Conservation (phyloP, 2,797 vertebrate species). For the Mareca penelope region DNA sequence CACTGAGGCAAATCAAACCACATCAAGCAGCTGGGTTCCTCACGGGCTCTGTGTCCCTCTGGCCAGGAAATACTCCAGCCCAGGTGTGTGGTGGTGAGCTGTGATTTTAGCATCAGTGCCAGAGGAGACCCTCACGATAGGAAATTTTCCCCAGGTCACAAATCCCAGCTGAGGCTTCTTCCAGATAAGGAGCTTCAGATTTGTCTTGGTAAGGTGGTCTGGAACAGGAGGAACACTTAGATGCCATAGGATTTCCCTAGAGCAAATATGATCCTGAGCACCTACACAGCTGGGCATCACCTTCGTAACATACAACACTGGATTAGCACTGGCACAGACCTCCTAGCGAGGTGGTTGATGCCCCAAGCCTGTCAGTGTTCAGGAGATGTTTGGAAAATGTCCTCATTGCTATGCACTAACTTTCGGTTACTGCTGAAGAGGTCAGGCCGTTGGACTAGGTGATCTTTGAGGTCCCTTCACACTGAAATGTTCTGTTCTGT, state of each 20-base stretch:
- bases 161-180: not conserved
- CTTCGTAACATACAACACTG: too few species aligned
- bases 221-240: rapidly evolving
- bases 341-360: too few species aligned
- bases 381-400: too few species aligned
- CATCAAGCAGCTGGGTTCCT: not conserved
- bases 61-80: not conserved
- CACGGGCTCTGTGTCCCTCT: not conserved
- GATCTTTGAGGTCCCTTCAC: too few species aligned
- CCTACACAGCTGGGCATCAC: rapidly evolving
- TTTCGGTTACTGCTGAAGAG: too few species aligned
- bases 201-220: not conserved
- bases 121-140: not conserved
- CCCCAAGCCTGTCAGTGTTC: too few species aligned
- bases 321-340: not conserved
- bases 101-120: rapidly evolving
- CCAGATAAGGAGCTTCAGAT: not conserved
- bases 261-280: not conserved
- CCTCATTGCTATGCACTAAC: too few species aligned
- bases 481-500: too few species aligned
- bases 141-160: not conserved
- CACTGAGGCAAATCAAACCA: not conserved
- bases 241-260: not conserved
- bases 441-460: too few species aligned
- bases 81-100: not conserved